These are phyloP conservation scores for Neoniphon sammara DNA, from an alignment of 2,797 vertebrate species.

Conservation along the genomic window DNA sequence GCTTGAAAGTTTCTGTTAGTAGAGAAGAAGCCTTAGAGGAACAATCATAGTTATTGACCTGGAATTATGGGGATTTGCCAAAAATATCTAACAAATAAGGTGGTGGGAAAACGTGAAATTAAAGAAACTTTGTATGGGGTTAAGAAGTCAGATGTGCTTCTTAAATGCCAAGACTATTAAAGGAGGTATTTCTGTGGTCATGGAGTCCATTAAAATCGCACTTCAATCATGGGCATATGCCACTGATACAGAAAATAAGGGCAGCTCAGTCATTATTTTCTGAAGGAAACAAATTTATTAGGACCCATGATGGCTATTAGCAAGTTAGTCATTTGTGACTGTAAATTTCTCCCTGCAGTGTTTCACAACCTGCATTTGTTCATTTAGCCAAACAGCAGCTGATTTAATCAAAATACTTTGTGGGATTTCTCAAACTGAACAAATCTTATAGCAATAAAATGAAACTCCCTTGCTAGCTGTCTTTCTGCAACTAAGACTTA, in stretches of 20 bases:
- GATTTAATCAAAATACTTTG: neutral
- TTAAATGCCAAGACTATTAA: neutral
- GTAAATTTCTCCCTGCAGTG: too few relatives aligned
- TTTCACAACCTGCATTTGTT: neutral
- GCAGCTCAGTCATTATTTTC: too few relatives aligned
- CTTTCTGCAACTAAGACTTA: neutral
- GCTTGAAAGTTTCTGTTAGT: neutral
- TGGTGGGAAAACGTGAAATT: constrained; percentile 9
- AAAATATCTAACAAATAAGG: constrained; percentile 31
- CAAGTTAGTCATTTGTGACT: too few relatives aligned
- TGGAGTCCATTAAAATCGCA: too few relatives aligned
- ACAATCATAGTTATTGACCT: constrained; percentile 6
- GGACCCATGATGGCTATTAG: too few relatives aligned
- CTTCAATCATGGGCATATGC: too few relatives aligned
- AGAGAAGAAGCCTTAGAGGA: constrained; percentile 14
- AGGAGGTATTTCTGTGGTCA: neutral
- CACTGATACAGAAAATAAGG: too few relatives aligned
- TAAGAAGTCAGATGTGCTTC: neutral
- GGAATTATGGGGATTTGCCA: constrained; percentile 20
- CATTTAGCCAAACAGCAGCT: neutral
- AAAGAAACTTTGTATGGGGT: neutral
- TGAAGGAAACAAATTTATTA: too few relatives aligned
- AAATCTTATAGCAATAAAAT: neutral
- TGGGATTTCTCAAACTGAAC: neutral
- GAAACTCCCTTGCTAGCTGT: neutral